Evolutionary conservation across 2,888 invertebrate genomes (phyloP), one percentile per base, ranked within the genome.

Genomic region (Noctua janthina): DNA sequence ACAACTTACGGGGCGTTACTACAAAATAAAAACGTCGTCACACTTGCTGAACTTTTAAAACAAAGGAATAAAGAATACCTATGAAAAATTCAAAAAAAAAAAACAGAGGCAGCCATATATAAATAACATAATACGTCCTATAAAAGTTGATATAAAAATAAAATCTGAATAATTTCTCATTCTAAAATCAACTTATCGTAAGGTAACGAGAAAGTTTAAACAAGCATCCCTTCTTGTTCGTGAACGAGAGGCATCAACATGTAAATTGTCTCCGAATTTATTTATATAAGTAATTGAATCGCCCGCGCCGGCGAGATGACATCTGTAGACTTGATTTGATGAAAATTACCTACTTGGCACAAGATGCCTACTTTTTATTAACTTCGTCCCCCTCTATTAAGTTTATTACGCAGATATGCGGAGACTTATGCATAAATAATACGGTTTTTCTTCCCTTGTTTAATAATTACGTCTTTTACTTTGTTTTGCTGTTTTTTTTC

Each of bases 211-310:
- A 91, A 93, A 93, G 93, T 94, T 94, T 93, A 94, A 95, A 89
- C 93, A 94, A 94, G 90, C 92, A 91, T 91, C 85, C 83, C 86
- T 84, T 88, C 83, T 83, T 84, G 85, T 84, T 81, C 78, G 87
- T 83, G 89, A 90, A 90, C 88, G 87, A 90, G 86, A 90, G 88
- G 86, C 90, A 95, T 95, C 94, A 96, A 95, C 92, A 96, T 96
- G 96, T 94, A 96, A 96, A 96, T 96, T 92, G 92, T 87, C 87
- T 87, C 90, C 78, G 92, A 94, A 95, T 95, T 94, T 94, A 94
- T 95, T 95, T 95, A 93, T 93, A 94, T 94, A 94, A 94, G 95
- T 96, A 96, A 96, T 96, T 95, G 94, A 96, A 96, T 96, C 90
- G 93, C 92, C 90, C 89, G 87, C 90, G 91, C 88, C 91, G 87